These are phyloP conservation scores for Elysia chlorotica DNA, from an alignment of 1,140 invertebrate genomes.

Conservation along the genomic window DNA sequence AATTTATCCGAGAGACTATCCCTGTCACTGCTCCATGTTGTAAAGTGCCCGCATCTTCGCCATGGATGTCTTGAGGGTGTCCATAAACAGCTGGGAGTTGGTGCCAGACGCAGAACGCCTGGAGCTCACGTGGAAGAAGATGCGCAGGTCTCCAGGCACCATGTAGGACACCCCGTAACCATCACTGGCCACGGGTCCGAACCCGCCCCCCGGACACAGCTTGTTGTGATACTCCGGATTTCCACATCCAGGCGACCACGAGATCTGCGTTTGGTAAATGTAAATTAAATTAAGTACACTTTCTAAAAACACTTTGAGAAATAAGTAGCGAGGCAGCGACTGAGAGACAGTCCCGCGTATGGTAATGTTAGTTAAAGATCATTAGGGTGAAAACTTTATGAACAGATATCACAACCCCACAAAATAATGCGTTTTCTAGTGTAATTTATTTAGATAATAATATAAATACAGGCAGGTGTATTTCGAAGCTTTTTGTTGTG, in stretches of 20 bases:
- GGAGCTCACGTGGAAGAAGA: slow-evolving; percentile 66
- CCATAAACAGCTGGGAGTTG: slow-evolving; percentile 59
- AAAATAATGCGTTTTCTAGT: no score
- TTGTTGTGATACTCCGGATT: slow-evolving; percentile 52
- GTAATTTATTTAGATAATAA: no score
- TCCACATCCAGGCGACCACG: slow-evolving; percentile 62
- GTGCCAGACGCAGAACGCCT: slow-evolving; percentile 61
- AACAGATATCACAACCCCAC: no score
- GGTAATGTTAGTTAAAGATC: no score
- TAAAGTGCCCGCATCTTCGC: slow-evolving; percentile 60
- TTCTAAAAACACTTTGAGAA: no score
- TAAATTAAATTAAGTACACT: not conserved
- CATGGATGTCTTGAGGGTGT: slow-evolving; percentile 61
- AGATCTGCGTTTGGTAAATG: slow-evolving; percentile 34
- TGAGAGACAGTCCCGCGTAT: no score
- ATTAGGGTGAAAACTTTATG: no score
- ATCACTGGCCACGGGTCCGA: slow-evolving; percentile 66
- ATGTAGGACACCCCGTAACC: slow-evolving; percentile 68
- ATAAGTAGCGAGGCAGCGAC: no score
- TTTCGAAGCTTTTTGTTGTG: no score
- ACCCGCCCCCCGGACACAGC: slow-evolving; percentile 64
- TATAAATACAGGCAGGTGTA: no score
- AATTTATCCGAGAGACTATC: not conserved
- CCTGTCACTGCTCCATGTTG: not conserved
- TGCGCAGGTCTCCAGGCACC: slow-evolving; percentile 63